These are phyloP conservation scores for Engraulis encrasicolus DNA, from an alignment of 2,113 vertebrate genomes.

Conservation along the genomic window DNA sequence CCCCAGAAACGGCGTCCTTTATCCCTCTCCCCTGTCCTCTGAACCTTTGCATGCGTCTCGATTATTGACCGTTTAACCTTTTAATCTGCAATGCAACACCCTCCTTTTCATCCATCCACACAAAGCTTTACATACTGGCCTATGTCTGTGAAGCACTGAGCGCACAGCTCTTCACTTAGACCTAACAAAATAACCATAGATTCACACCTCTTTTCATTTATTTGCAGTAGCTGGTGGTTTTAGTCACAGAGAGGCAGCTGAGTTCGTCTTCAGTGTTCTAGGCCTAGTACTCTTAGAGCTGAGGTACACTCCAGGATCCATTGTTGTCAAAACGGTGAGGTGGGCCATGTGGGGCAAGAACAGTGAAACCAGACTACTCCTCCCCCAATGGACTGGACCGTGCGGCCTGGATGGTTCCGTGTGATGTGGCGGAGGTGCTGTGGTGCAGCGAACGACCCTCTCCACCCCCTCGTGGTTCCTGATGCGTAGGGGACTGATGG, in stretches of 20 bases:
- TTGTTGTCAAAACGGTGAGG: constrained; percentile 18
- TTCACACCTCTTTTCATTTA: no score
- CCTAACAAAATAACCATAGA: no score
- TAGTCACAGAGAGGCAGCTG: not conserved
- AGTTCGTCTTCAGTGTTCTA: no score
- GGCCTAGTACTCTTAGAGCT: no score
- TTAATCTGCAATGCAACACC: not conserved
- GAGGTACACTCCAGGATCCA: not conserved
- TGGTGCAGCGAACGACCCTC: constrained; percentile 38
- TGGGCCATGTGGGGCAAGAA: no score
- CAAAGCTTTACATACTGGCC: no score
- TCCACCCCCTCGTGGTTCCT: constrained; percentile 65
- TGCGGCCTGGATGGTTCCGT: not conserved
- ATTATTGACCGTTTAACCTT: constrained; percentile 14
- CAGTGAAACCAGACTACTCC: no score
- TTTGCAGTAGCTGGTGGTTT: not conserved
- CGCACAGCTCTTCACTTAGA: no score
- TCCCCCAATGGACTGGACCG: no score
- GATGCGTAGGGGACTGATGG: constrained; percentile 75
- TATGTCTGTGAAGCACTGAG: no score
- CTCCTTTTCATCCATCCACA: not conserved
- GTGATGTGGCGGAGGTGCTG: not conserved
- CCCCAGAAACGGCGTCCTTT: not conserved
- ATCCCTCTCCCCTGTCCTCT: not conserved
- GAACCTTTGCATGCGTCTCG: not conserved